Conservation (phyloP, 2,113 vertebrate genomes). For the Morone saxatilis region DNA sequence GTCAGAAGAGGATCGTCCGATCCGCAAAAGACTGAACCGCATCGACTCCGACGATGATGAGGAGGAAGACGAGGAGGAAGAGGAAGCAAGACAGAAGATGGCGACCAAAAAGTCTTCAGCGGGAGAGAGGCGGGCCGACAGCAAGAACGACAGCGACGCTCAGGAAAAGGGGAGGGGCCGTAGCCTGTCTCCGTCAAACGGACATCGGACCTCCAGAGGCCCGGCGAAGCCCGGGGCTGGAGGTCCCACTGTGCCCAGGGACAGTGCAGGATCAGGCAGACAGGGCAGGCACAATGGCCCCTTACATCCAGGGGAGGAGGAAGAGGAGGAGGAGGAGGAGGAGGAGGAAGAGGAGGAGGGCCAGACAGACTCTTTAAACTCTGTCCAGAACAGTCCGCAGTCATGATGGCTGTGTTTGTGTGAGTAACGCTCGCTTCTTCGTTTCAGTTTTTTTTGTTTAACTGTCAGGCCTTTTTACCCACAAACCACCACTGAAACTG, state of each 20-base stretch:
- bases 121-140: constrained; percentile 80
- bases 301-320: constrained; percentile 82
- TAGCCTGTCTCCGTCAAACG: constrained; percentile 88
- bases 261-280: constrained; percentile 81
- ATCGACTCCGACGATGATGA: constrained; percentile 92
- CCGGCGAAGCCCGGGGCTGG: constrained; percentile 80
- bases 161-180: constrained; percentile 87
- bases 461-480: constrained; percentile 63
- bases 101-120: constrained; percentile 86
- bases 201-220: constrained; percentile 89
- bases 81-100: constrained; percentile 40
- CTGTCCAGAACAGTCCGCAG: constrained; percentile 96
- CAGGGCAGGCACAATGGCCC: constrained; percentile 85
- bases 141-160: constrained; percentile 83
- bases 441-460: constrained; percentile 58
- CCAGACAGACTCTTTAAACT: constrained; percentile 93
- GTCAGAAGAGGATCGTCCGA: constrained; percentile 84
- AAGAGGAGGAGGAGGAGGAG: constrained; percentile 58
- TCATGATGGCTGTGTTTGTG: constrained; percentile 79
- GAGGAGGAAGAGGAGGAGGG: constrained; percentile 65
- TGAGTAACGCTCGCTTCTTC: constrained; percentile 67
- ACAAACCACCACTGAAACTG: constrained; percentile 35
- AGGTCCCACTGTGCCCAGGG: constrained; percentile 78
- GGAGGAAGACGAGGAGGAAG: constrained; percentile 56
- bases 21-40: constrained; percentile 92